Evolutionary conservation across 2,888 invertebrate genomes (phyloP), one percentile per base, ranked within the genome.

Genomic region (Noctuana brunneofusca): DNA sequence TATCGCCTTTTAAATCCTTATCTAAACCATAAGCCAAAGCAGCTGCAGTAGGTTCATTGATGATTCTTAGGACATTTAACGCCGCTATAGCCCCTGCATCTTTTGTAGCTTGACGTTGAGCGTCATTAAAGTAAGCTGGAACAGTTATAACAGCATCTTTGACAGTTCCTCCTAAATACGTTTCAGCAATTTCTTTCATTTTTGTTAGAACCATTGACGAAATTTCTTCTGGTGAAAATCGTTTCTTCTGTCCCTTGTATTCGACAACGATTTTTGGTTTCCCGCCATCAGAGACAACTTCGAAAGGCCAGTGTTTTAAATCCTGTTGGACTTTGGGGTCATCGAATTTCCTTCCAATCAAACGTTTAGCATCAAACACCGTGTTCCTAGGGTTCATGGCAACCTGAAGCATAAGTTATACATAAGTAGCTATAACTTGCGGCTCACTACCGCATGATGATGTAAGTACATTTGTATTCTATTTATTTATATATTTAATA

Each of bases 41-140:
- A 18, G 97, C 97, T 0, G 96, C 96, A 2, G 97, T 97, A 8
- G 97, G 97, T 81, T 98, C 97, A 80, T 97, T 97, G 71, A 97
- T 96, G 66, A 98, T 97, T 73, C 97, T 93, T 43, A 97, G 89
- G 1, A 98, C 97, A 83, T 97, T 97, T 24, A 98, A 82, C 0
- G 96, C 97, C 20, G 97, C 95, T 75, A 96, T 96, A 2, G 92
- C 92, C 1, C 97, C 97, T 11, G 97, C 97, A 84, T 98, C 98
- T 86, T 97, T 97, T 8, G 97, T 97, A 11, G 96, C 96, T 80
- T 96, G 96, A 11, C 96, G 92, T 80, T 96, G 96, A 2, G 95
- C 95, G 74, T 96, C 96, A 76, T 96, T 96, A 78, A 96, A 96
- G 78, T 96, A 96, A 4, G 96, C 96, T 4, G 96, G 96, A 3